These are phyloP conservation scores for Oligia latruncula DNA, from an alignment of 2,888 invertebrate species.

Conservation along the genomic window DNA sequence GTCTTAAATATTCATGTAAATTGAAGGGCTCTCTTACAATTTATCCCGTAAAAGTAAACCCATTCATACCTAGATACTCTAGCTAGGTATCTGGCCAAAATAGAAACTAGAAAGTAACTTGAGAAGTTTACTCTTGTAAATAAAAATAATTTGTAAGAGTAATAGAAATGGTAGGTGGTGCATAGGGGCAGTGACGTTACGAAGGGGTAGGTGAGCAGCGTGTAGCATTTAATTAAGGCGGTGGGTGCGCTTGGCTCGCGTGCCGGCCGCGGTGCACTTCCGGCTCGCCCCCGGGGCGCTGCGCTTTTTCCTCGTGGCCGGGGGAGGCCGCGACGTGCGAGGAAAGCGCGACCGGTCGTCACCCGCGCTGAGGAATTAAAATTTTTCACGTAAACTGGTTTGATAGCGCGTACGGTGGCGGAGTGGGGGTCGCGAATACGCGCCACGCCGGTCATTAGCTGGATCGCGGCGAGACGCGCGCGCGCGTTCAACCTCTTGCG, in stretches of 20 bases:
- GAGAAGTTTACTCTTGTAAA: constrained; percentile 29
- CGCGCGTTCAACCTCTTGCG: constrained; percentile 78
- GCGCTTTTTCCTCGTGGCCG: constrained; percentile 85
- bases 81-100: background rate
- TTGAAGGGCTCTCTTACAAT: background rate
- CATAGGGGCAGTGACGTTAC: constrained; percentile 57
- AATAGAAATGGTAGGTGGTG: constrained; percentile 53
- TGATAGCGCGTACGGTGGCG: constrained; percentile 87
- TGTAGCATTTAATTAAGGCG: constrained; percentile 88
- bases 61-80: background rate
- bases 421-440: constrained; percentile 89
- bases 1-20: constrained; percentile 1
- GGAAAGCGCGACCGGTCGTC: constrained; percentile 89
- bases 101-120: background rate
- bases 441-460: constrained; percentile 88
- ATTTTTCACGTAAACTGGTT: constrained; percentile 90
- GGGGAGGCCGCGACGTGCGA: constrained; percentile 78
- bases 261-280: constrained; percentile 87
- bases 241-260: constrained; percentile 88
- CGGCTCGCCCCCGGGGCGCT: constrained; percentile 86
- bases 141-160: constrained; percentile 50
- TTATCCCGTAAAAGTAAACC: background rate
- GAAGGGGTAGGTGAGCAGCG: constrained; percentile 83
- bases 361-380: constrained; percentile 87
- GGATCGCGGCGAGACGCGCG: constrained; percentile 85